Evolutionary conservation across 2,797 vertebrate species (phyloP).

Genomic region (Telmatherina bonti): DNA sequence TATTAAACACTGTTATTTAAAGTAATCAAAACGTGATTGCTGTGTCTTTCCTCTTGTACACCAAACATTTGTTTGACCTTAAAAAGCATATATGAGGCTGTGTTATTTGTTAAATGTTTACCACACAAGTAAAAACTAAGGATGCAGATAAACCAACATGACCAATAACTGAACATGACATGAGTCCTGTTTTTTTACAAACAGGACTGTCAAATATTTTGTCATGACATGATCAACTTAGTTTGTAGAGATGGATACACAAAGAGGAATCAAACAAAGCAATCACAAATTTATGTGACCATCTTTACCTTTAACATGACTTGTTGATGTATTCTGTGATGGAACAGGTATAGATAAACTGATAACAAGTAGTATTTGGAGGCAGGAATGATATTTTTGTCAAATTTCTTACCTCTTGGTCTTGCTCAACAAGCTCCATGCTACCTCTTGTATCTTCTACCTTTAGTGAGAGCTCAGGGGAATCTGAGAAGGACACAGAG

Average conservation of each 20-base stretch:
- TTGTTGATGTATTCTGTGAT: background rate
- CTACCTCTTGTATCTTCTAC: slow-evolving; percentile 23
- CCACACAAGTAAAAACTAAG: background rate
- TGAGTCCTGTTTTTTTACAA: background rate
- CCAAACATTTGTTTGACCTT: background rate
- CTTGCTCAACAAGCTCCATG: slow-evolving; percentile 41
- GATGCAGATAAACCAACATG: background rate
- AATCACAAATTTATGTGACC: background rate
- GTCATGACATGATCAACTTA: background rate
- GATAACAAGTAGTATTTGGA: background rate
- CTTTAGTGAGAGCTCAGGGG: slow-evolving; percentile 20
- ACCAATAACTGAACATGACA: background rate
- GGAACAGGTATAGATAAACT: background rate
- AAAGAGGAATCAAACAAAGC: background rate
- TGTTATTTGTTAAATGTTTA: background rate
- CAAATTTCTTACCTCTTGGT: slow-evolving; percentile 67
- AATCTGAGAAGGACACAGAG: slow-evolving; percentile 47
- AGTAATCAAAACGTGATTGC: background rate
- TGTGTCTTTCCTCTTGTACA: background rate
- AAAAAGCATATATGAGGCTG: background rate
- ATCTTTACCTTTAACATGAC: slow-evolving; percentile 1
- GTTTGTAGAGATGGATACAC: background rate
- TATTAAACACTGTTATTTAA: background rate
- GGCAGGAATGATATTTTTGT: background rate
- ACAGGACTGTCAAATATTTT: slow-evolving; percentile 11